Percentiles rank a stretch among this genome's conserved stretches.
These are phyloP conservation scores for Seriola dumerili DNA, from an alignment of 2,113 vertebrate species.

Conservation along the genomic window DNA sequence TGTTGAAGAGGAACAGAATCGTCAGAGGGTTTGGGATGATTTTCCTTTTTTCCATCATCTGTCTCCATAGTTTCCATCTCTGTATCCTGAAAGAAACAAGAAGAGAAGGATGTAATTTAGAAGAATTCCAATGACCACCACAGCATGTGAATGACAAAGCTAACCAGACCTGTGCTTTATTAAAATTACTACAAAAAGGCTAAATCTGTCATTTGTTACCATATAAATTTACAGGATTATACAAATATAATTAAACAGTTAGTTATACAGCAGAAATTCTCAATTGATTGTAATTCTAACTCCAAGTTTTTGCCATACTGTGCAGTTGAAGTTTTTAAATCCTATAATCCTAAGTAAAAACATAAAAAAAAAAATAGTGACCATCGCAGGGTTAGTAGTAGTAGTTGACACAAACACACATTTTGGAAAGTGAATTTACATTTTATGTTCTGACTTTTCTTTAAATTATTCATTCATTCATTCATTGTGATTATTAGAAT, in stretches of 20 bases:
- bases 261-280: not conserved
- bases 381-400: too few species aligned
- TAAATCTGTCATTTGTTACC: not conserved
- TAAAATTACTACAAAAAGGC: not conserved
- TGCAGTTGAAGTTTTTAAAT: not conserved
- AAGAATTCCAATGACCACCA: not conserved
- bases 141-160: not conserved
- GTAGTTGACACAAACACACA: not conserved
- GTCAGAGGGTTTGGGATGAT: not conserved
- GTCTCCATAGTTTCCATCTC: conserved; percentile 34
- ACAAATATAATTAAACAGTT: not conserved
- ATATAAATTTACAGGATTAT: not conserved
- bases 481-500: too few species aligned
- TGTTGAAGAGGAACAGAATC: conserved; percentile 4
- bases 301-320: not conserved
- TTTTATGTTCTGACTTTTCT: not conserved
- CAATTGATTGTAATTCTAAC: not conserved
- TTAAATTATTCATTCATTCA: not conserved
- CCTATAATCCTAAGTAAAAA: too few species aligned
- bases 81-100: conserved; percentile 42
- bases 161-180: not conserved
- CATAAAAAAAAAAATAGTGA: not conserved
- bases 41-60: conserved; percentile 13
- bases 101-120: conserved; percentile 11
- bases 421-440: not conserved